A percentile compares a stretch with the other conserved stretches of the same genome.
Conservation (phyloP, 37 sponge, comb jelly and placozoan species). For the Hormiphora californensis region DNA sequence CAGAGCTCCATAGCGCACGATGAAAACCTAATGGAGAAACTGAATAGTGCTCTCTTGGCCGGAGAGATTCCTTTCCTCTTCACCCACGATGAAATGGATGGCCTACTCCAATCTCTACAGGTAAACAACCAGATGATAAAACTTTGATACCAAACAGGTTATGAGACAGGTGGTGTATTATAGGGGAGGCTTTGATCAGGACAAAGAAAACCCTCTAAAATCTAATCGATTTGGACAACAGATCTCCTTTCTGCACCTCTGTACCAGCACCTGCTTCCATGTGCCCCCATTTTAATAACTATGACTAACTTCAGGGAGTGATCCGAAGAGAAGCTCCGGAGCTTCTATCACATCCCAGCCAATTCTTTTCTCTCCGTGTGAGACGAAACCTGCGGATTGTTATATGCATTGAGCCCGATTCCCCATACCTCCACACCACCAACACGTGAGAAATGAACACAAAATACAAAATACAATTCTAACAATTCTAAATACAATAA, state of each 20-base stretch:
- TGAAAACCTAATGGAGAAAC: conserved; percentile 55
- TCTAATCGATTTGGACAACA: too few relatives aligned
- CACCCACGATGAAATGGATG: conserved; percentile 79
- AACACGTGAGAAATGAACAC: conserved; percentile 15
- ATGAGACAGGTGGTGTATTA: too few relatives aligned
- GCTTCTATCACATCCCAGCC: conserved; percentile 66
- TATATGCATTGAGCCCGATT: conserved; percentile 65
- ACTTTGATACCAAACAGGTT: too few relatives aligned
- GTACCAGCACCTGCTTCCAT: too few relatives aligned
- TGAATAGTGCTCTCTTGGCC: conserved; percentile 63
- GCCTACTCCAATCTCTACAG: conserved; percentile 61
- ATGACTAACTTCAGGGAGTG: conserved; percentile 39
- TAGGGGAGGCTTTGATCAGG: too few relatives aligned
- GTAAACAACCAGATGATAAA: too few relatives aligned
- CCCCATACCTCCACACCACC: conserved; percentile 58
- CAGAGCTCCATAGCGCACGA: conserved; percentile 51
- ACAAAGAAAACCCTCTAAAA: too few relatives aligned
- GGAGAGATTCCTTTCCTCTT: conserved; percentile 79
- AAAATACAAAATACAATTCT: not conserved
- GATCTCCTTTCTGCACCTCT: too few relatives aligned
- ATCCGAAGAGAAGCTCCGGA: conserved; percentile 83
- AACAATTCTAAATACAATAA: not conserved
- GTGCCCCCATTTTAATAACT: too few relatives aligned
- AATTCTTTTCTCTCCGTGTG: conserved; percentile 72
- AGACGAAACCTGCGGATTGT: conserved; percentile 69